Evolutionary conservation across 2,888 invertebrate species (phyloP), one percentile per base, ranked within the genome.

Genomic region (Caprella mutica): DNA sequence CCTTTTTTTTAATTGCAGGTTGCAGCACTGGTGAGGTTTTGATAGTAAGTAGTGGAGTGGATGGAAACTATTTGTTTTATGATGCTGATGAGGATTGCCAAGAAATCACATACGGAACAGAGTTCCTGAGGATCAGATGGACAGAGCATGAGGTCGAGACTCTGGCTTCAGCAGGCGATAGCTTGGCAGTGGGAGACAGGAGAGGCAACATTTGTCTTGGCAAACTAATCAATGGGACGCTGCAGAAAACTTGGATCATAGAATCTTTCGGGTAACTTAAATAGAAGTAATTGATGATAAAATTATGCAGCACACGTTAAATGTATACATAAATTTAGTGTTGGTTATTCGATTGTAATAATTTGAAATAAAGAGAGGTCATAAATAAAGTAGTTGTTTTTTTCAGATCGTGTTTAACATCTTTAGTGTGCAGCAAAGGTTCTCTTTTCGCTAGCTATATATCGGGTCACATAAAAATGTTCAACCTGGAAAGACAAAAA

Each of bases 151-250:
- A 59, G 39, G 46, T 63, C 46, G 56, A 39, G 19, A 55, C 63
- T 12, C 53, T 63, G 43, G 57, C 63, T 48, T 40, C 59, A 30
- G 50, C 43, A 30, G 55, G 59, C 23, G 17, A 42, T 5, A 30
- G 48, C 9, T 52, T 63, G 27, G 63, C 54, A 17, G 48, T 52
- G 26, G 59, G 69, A 56, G 72, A 73, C 66, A 70, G 71, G 24
- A 60, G 67, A 26, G 73, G 73, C 4, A 68, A 66, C 61, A 70
- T 73, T 27, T 62, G 67, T 19, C 63, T 71, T 19, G 71, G 72
- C 65, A 56, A 65, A 60, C 19, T 54, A 44, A 24, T 65, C 64
- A 52, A 69, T 68, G 46, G 42, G 14, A 38, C 56, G 46, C 33
- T 57, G 8, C 29, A 63, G 17, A 69, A 68, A 17, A 55, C 66